Evolutionary conservation across 2,113 vertebrate species (phyloP), one percentile per base, ranked within the genome.

Genomic region (Oryzias celebensis): DNA sequence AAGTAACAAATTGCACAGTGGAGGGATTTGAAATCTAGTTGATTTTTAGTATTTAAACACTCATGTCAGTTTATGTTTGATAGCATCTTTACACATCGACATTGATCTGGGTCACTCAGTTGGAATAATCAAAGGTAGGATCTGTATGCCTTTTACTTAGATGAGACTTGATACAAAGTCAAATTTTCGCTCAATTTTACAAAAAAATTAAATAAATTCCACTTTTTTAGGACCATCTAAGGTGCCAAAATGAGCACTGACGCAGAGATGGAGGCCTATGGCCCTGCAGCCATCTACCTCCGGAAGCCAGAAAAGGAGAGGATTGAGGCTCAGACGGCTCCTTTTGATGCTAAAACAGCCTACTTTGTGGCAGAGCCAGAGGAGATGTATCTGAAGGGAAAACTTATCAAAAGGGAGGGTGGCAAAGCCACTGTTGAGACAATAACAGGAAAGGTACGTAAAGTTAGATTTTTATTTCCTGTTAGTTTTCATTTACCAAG

Each of bases 301-400:
- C 80, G 82, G 13, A 87, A 87, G 56, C 65, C 85, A 4, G 82
- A 85, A 22, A 87, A 1, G 52, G 85, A 87, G 70, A 80, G 85
- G 46, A 53, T 87, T 57, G 85, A 82, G 66, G 85, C 85, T 4
- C 85, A 87, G 15, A 65, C 5, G 0, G 3, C 71, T 51, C 85
- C 85, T 10, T 87, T 87, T 77, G 80, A 87, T 78, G 85, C 85
- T 28, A 87, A 87, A 73, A 61, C 83, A 0, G 85, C 81, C 10
- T 80, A 4, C 52, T 87, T 85, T 76, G 85, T 85, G 36, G 16
- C 5, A 20, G 73, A 45, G 1, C 18, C 76, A 46, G 62, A 24
- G 0, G 85, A 87, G 1, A 87, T 87, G 85, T 87, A 87, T 7
- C 2, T 85, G 1, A 87, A 87, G 64, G 63, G 85, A 4, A 87